A percentile compares a stretch with the other conserved stretches of the same genome.
Conservation (phyloP, 2,797 vertebrate species). For the Clarias platycephalus region DNA sequence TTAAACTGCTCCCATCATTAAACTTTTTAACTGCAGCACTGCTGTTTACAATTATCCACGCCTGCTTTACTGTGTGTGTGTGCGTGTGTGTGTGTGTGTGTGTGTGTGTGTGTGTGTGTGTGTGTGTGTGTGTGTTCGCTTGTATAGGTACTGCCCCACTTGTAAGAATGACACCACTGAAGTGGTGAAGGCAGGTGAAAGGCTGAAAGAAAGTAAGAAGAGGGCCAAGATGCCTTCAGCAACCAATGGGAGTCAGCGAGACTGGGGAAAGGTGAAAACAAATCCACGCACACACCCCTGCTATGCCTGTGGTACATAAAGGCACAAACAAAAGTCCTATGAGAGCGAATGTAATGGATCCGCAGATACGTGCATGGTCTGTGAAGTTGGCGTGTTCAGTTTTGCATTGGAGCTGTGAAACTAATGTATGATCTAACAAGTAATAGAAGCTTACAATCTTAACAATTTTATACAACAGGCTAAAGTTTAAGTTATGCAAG, state of each 20-base stretch:
- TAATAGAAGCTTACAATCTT: neutral
- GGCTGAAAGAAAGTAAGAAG: slow-evolving; percentile 98
- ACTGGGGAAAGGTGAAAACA: slow-evolving; percentile 93
- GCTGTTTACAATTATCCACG: slow-evolving; percentile 2
- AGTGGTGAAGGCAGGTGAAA: slow-evolving; percentile 96
- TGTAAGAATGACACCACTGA: slow-evolving; percentile 98
- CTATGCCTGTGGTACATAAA: neutral
- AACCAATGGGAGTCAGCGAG: slow-evolving; percentile 94
- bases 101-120: slow-evolving; percentile 2
- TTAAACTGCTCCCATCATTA: neutral
- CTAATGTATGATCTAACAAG: neutral
- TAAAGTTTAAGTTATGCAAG: neutral
- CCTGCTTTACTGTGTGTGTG: neutral
- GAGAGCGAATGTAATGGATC: neutral
- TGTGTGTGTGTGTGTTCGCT: slow-evolving; percentile 27
- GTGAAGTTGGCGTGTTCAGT: neutral
- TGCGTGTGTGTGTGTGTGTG: slow-evolving; percentile 23
- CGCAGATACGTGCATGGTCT: neutral
- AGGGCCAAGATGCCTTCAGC: slow-evolving; percentile 99
- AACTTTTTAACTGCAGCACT: slow-evolving; percentile 18
- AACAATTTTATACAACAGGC: neutral
- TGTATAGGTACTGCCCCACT: slow-evolving; percentile 93
- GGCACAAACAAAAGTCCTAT: neutral
- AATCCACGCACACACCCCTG: neutral
- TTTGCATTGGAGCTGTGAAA: neutral